Evolutionary conservation across 1,140 invertebrate species (phyloP).

Genomic region (Sitophilus oryzae): DNA sequence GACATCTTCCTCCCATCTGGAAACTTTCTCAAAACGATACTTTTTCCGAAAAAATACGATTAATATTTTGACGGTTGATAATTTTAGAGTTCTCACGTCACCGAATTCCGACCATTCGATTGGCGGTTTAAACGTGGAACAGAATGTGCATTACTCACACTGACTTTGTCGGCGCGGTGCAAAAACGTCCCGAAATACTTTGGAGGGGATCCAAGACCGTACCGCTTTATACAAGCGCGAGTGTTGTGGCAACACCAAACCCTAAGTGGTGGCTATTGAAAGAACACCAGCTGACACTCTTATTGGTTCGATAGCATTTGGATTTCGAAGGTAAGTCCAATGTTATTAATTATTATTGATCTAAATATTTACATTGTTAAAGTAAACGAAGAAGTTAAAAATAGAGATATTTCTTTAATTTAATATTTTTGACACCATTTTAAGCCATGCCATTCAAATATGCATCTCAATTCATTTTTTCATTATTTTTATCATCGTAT

Average conservation of each 20-base stretch:
- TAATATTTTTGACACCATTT: too few species aligned
- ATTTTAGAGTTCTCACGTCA: not conserved
- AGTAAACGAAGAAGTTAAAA: too few species aligned
- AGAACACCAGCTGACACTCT: constrained; percentile 15
- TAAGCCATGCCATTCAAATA: too few species aligned
- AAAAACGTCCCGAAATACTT: constrained; percentile 17
- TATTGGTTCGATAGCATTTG: constrained; percentile 7
- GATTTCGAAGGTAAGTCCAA: constrained; percentile 15
- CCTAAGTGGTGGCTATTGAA: constrained; percentile 14
- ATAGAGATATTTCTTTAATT: too few species aligned
- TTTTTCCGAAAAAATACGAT: constrained; percentile 30
- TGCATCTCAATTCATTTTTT: too few species aligned
- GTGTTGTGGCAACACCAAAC: constrained; percentile 13
- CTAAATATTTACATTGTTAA: not conserved
- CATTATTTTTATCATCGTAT: too few species aligned
- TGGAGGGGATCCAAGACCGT: constrained; percentile 19
- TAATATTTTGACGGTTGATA: constrained; percentile 28
- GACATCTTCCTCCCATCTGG: too few species aligned
- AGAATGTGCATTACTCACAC: not conserved
- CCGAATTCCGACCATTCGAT: not conserved
- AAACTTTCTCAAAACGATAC: too few species aligned
- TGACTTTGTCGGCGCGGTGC: too few species aligned
- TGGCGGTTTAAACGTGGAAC: not conserved
- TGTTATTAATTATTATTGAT: not conserved
- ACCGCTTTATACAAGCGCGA: constrained; percentile 10